Percentiles rank a stretch among this genome's conserved stretches.
These are phyloP conservation scores for Meloe dianella DNA, from an alignment of 2,888 invertebrate genomes.

Conservation along the genomic window DNA sequence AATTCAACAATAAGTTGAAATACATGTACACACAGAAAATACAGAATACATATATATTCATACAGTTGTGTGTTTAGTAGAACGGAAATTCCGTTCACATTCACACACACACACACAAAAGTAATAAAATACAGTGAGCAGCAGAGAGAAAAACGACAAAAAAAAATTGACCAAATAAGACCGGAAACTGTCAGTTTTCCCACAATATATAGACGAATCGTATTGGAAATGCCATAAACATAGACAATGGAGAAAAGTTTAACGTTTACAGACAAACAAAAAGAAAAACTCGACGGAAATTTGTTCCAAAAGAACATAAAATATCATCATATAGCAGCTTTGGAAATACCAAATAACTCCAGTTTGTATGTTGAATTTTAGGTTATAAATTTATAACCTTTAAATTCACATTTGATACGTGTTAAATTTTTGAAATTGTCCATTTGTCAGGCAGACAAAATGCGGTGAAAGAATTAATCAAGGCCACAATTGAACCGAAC, in stretches of 20 bases:
- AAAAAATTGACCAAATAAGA: background rate
- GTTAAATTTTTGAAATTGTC: background rate
- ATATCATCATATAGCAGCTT: no score
- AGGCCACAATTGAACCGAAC: background rate
- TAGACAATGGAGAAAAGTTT: background rate
- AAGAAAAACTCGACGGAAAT: background rate
- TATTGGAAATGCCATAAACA: background rate
- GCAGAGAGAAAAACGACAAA: no score
- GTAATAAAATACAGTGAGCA: background rate
- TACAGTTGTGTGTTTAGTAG: slow-evolving; percentile 31
- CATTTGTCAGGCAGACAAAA: background rate
- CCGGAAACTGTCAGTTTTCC: slow-evolving; percentile 8
- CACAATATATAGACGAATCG: background rate
- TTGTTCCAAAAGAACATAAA: background rate
- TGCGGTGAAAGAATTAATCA: background rate
- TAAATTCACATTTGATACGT: background rate
- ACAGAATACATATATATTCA: background rate
- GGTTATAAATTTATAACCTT: background rate
- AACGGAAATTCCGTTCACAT: slow-evolving; percentile 38
- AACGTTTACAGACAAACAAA: background rate
- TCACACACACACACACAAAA: slow-evolving; percentile 19
- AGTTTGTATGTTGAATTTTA: background rate
- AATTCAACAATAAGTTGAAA: background rate
- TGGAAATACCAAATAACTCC: background rate
- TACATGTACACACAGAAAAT: background rate